A percentile compares a stretch with the other conserved stretches of the same genome.
Conservation (phyloP, 1,140 invertebrate species). For the Lordiphosa mommai region DNA sequence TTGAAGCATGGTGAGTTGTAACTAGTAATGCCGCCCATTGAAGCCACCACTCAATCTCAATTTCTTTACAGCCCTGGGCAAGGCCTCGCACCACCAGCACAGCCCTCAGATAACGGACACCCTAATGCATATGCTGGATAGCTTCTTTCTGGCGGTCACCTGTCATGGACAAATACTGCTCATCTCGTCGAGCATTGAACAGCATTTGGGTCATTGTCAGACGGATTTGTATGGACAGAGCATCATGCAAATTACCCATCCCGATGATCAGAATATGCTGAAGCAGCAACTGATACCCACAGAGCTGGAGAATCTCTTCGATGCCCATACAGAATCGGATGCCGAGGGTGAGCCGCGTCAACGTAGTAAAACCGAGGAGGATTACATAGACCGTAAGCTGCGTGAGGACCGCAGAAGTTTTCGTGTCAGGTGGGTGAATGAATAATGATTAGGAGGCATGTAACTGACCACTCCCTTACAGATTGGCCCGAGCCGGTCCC, state of each 20-base stretch:
- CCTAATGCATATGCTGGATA: conserved; percentile 81
- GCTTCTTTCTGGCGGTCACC: conserved; percentile 90
- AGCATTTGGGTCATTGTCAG: conserved; percentile 91
- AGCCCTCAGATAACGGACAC: conserved; percentile 69
- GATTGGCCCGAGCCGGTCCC: conserved; percentile 84
- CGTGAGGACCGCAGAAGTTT: conserved; percentile 79
- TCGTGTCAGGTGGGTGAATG: conserved; percentile 79
- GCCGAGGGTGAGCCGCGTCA: conserved; percentile 70
- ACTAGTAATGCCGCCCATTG: background rate
- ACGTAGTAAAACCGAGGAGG: conserved; percentile 75
- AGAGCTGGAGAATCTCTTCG: conserved; percentile 79
- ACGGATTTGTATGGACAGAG: conserved; percentile 92
- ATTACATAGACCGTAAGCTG: conserved; percentile 70
- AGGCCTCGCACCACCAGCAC: conserved; percentile 73
- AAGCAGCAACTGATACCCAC: conserved; percentile 84
- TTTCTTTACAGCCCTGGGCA: conserved; percentile 80
- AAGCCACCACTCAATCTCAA: background rate
- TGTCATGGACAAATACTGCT: conserved; percentile 92
- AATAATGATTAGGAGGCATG: background rate
- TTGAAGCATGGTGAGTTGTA: conserved; percentile 66
- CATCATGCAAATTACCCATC: conserved; percentile 88
- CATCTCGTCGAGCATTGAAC: conserved; percentile 90
- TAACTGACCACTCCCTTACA: conserved; percentile 34
- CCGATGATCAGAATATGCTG: conserved; percentile 88
- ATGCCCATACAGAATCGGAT: conserved; percentile 63